A percentile compares a stretch with the other conserved stretches of the same genome.
Conservation (phyloP, 2,797 vertebrate species). For the Labeo calbasu region DNA sequence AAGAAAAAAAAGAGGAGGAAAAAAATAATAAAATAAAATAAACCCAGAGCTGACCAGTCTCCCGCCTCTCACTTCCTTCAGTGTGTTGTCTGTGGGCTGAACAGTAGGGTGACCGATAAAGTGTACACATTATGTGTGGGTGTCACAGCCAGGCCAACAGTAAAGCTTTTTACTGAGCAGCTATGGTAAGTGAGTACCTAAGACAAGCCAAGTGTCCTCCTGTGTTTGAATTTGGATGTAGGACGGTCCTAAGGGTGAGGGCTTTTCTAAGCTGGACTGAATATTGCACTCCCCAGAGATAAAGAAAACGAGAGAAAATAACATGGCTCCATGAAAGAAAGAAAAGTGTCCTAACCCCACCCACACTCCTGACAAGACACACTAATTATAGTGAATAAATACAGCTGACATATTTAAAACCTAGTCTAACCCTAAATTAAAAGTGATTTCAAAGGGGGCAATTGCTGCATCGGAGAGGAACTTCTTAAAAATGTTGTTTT, state of each 20-base stretch:
- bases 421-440: constrained; percentile 73
- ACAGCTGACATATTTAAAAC: constrained; percentile 76
- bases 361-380: constrained; percentile 72
- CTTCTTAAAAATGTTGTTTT: constrained; percentile 57
- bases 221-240: constrained; percentile 49
- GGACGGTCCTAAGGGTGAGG: constrained; percentile 72
- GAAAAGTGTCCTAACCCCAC: constrained; percentile 72
- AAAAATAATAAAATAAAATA: not conserved
- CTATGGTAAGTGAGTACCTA: constrained; percentile 72
- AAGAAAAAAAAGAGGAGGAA: constrained; percentile 3
- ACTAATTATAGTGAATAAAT: constrained; percentile 81
- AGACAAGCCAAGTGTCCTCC: constrained; percentile 61
- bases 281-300: constrained; percentile 83
- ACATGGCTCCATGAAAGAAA: constrained; percentile 73
- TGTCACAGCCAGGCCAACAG: constrained; percentile 56
- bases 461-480: constrained; percentile 75
- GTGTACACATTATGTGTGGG: constrained; percentile 56
- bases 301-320: constrained; percentile 57
- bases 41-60: constrained; percentile 41
- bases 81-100: constrained; percentile 61
- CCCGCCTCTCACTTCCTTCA: constrained; percentile 70
- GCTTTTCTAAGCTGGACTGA: constrained; percentile 77
- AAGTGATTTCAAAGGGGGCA: constrained; percentile 72
- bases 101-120: constrained; percentile 71
- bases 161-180: constrained; percentile 66